Conservation (phyloP, 2,888 invertebrate species). For the Dascillus cervinus region DNA sequence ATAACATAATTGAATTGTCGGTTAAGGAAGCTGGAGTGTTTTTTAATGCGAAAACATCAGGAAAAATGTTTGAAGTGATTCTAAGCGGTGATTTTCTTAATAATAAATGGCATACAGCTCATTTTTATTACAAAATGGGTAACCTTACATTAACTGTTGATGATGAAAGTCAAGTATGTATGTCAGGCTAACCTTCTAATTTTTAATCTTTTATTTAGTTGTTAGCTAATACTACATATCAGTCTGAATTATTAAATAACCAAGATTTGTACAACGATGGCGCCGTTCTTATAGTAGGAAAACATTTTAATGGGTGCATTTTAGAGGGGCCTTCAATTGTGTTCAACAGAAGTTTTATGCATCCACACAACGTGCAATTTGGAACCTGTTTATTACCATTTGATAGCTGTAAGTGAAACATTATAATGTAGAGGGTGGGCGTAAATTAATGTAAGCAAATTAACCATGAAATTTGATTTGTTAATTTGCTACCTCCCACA, state of each 20-base stretch:
- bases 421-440: too few species aligned
- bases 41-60: slow-evolving; percentile 43
- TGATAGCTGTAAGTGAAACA: slow-evolving; percentile 57
- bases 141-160: slow-evolving; percentile 49
- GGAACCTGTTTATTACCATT: slow-evolving; percentile 68
- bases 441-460: too few species aligned
- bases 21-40: slow-evolving; percentile 43
- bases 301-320: slow-evolving; percentile 75
- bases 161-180: slow-evolving; percentile 50
- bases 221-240: slow-evolving; percentile 72
- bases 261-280: slow-evolving; percentile 65
- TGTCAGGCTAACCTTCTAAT: background rate
- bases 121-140: slow-evolving; percentile 54
- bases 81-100: slow-evolving; percentile 63
- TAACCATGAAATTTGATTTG: too few species aligned
- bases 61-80: slow-evolving; percentile 51
- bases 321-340: slow-evolving; percentile 80
- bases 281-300: slow-evolving; percentile 69
- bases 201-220: slow-evolving; percentile 42
- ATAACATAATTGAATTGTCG: slow-evolving; percentile 35
- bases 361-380: slow-evolving; percentile 62
- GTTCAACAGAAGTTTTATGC: slow-evolving; percentile 58
- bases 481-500: too few species aligned
- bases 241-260: slow-evolving; percentile 64
- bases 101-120: slow-evolving; percentile 75